Evolutionary conservation across 2,113 vertebrate species (phyloP), one percentile per base, ranked within the genome.

Genomic region (Entosphenus tridentatus): DNA sequence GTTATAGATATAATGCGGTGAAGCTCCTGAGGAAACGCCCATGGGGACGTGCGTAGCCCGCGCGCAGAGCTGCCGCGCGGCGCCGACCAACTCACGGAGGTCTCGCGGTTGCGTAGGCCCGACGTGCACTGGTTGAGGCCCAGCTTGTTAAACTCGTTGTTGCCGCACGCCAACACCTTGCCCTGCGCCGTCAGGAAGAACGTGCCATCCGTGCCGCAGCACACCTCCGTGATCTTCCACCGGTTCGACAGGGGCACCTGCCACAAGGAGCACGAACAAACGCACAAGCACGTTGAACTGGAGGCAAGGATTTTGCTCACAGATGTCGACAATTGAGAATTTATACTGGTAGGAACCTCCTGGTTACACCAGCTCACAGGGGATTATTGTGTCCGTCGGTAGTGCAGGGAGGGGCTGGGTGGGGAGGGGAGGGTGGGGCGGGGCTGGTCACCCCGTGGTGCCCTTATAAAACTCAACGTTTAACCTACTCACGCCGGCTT

Each of bases 131-230:
- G 93, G 79, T 89, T 95, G 71, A 98, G 81, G 70, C 92, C 92
- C 72, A 98, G 80, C 73, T 96, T 96, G 78, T 98, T 98, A 76
- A 85, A 83, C 68, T 98, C 93, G 10, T 98, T 98, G 78, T 87
- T 89, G 73, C 93, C 93, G 77, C 93, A 96, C 3, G 93, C 89
- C 71, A 96, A 77, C 58, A 98, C 89, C 80, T 90, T 96, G 69
- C 93, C 90, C 10, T 84, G 84, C 73, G 89, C 86, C 1, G 93
- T 96, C 73, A 96, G 78, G 71, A 89, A 86, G 77, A 96, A 96
- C 58, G 89, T 93, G 56, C 92, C 87, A 74, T 98, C 90, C 56
- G 83, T 82, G 73, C 89, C 83, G 75, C 92, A 98, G 10, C 83
- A 85, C 73, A 98, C 89, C 0, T 84, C 85, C n/a, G 83, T 80